Evolutionary conservation across 1,140 invertebrate genomes (phyloP).

Genomic region (Spodoptera litura): DNA sequence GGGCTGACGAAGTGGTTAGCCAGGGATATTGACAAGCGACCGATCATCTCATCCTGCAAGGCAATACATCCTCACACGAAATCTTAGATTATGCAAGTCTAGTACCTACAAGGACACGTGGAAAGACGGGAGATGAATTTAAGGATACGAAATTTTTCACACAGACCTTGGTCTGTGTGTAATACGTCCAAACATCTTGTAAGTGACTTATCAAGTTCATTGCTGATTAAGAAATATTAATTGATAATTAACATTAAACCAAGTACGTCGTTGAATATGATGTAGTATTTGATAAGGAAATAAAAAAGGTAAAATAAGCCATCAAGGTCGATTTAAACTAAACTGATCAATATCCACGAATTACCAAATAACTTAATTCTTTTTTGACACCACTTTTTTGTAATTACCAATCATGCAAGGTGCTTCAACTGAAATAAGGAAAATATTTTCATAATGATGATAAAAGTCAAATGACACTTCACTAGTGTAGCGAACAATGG

Average conservation of each 20-base stretch:
- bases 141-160: background rate
- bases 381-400: conserved; percentile 40
- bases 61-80: conserved; percentile 12
- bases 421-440: conserved; percentile 54
- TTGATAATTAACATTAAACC: background rate
- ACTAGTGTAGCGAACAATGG: conserved; percentile 53
- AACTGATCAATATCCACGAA: conserved; percentile 9
- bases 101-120: background rate
- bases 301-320: background rate
- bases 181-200: no score
- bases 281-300: background rate
- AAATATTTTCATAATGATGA: conserved; percentile 55
- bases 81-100: conserved; percentile 1
- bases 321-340: conserved; percentile 13
- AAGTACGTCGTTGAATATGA: background rate
- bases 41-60: conserved; percentile 10
- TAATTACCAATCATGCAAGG: conserved; percentile 44
- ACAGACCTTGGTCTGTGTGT: background rate
- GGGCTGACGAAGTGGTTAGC: conserved; percentile 19
- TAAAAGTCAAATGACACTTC: conserved; percentile 61
- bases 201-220: no score
- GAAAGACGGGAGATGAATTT: background rate
- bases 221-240: no score
- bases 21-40: conserved; percentile 19
- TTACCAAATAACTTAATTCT: background rate